Base-by-base conservation (phyloP, 1,140 invertebrate genomes). In the Oppia nitens region DNA sequence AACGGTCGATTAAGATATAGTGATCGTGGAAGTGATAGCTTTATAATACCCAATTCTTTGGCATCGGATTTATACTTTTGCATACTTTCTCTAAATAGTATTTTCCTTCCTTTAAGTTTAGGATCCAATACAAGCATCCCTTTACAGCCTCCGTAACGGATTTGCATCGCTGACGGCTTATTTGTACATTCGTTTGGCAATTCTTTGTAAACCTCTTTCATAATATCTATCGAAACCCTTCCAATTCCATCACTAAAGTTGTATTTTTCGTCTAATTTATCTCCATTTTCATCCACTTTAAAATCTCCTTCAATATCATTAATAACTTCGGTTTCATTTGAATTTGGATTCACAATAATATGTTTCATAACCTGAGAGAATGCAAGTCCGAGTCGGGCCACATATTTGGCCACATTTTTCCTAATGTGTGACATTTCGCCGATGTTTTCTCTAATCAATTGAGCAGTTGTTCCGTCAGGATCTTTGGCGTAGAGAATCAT, bases 341-440 rank as follows among this genome's bases (percentile, higher is more conserved):
- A 81, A 69, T 2, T 81, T 78, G 68, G 84, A 85, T 65, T 82
- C 79, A 0, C 81, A 81, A 1, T 82, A 84, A 40, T 78, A 74
- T 66, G 85, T 84, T 47, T 73, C 69, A 12, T 78, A 77, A 53
- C 85, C 73, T 68, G 85, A 84, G 3, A 84, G 70, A 70, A 70
- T 28, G 64, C 65, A 32, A 68, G 65, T 23, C 68, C 68, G 62
- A 69, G 65, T 49, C 68, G 50, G 28, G 68, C 66, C 68, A 70
- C 70, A 55, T 66, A 65, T 32, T 70, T 70, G 4, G 68, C 61
- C n/a, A 70, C 68, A 25, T 60, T 55, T 20, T 59, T 40, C 14
- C 47, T 55, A 40, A 49, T 49, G 1, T 54, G 2, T 17, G 9
- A 9, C 57, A 59, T 20, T 14, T 53, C 57, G 1, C 57, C 57